Percentiles rank a stretch among this genome's conserved stretches.
These are phyloP conservation scores for Drosophila picticornis DNA, from an alignment of 2,888 invertebrate genomes.

Conservation along the genomic window DNA sequence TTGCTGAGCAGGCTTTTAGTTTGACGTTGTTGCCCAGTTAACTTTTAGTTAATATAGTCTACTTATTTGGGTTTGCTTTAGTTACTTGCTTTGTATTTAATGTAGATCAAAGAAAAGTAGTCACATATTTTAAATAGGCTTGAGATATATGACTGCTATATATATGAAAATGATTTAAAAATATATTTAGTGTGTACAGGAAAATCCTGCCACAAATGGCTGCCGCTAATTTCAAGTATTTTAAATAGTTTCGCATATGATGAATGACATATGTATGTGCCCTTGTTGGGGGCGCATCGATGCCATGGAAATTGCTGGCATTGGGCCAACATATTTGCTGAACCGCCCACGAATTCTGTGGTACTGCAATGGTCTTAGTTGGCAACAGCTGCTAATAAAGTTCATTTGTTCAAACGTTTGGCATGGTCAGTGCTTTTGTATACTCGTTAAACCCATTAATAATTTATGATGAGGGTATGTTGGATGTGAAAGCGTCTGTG, in stretches of 20 bases:
- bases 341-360: conserved; percentile 31
- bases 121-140: neutral
- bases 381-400: conserved; percentile 70
- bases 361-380: conserved; percentile 43
- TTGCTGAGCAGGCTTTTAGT: neutral
- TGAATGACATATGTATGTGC: conserved; percentile 30
- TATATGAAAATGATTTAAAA: neutral
- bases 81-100: neutral
- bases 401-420: conserved; percentile 47
- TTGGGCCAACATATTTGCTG: conserved; percentile 34
- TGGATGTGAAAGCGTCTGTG: neutral
- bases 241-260: conserved; percentile 18
- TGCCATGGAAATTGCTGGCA: conserved; percentile 41
- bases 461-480: neutral
- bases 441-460: neutral
- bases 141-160: neutral
- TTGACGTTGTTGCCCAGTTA: neutral
- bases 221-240: neutral
- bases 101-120: neutral
- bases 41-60: conserved; percentile 23
- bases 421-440: conserved; percentile 64
- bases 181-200: neutral
- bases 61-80: conserved; percentile 29
- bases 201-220: conserved; percentile 1
- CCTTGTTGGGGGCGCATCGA: conserved; percentile 32